Evolutionary conservation across 2,113 vertebrate genomes (phyloP).

Genomic region (Hippoglossus stenolepis): DNA sequence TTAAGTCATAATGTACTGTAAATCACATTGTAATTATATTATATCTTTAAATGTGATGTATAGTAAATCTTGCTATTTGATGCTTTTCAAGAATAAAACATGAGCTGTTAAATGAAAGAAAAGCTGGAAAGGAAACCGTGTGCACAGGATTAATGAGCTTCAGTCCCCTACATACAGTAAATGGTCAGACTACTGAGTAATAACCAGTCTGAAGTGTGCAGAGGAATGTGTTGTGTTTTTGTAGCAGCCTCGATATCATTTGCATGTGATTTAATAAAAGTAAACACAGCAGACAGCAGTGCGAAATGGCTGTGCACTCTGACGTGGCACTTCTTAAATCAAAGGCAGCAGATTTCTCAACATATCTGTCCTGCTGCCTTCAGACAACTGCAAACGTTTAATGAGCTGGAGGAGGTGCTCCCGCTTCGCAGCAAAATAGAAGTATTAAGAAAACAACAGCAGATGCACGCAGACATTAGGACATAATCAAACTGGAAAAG

Average conservation of each 20-base stretch:
- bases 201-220: neutral
- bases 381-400: conserved; percentile 3
- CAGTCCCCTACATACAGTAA: neutral
- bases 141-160: conserved; percentile 7
- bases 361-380: conserved; percentile 2
- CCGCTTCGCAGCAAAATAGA: neutral
- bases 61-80: neutral
- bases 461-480: neutral
- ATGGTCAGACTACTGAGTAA: neutral
- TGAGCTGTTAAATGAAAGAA: too few species aligned
- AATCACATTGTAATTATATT: too few species aligned
- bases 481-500: neutral
- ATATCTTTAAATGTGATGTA: too few species aligned
- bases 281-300: neutral
- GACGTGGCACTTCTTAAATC: conserved; percentile 17
- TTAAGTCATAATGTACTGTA: too few species aligned
- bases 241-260: neutral
- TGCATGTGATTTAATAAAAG: conserved; percentile 9
- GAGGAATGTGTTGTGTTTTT: neutral
- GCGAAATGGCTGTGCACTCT: neutral
- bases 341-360: conserved; percentile 25
- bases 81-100: neutral
- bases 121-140: too few species aligned
- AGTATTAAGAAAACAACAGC: neutral
- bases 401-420: neutral